These are phyloP conservation scores for Camptogramma bilineatum DNA, from an alignment of 2,888 invertebrate species.

Conservation along the genomic window DNA sequence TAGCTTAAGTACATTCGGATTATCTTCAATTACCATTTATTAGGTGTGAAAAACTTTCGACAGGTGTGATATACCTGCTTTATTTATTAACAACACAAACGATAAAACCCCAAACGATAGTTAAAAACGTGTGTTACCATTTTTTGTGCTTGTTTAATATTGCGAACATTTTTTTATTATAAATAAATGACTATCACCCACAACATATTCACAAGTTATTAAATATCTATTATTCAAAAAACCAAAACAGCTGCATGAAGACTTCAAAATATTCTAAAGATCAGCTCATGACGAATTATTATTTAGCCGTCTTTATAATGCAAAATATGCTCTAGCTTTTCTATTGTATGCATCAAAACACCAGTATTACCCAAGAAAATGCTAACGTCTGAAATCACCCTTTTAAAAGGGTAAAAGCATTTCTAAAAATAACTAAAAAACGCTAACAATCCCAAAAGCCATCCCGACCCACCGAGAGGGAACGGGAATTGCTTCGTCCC, in stretches of 20 bases:
- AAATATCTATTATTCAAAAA: not conserved
- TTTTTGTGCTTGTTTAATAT: too few relatives aligned
- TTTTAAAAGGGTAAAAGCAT: slow-evolving; percentile 38
- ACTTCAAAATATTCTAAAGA: not conserved
- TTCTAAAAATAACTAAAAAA: slow-evolving; percentile 40
- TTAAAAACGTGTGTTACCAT: too few relatives aligned
- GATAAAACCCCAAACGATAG: not conserved
- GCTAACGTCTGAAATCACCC: slow-evolving; percentile 31
- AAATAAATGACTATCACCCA: too few relatives aligned
- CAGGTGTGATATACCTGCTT: not conserved
- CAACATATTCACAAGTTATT: not conserved
- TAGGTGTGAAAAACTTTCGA: not conserved
- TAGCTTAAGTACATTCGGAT: slow-evolving; percentile 8
- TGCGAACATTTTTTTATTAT: too few relatives aligned
- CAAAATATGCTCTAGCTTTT: slow-evolving; percentile 1
- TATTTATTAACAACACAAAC: not conserved
- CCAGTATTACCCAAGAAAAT: slow-evolving; percentile 25
- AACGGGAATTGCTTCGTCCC: slow-evolving; percentile 44
- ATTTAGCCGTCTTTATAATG: not conserved
- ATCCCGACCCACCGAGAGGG: slow-evolving; percentile 37
- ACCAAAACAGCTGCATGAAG: not conserved
- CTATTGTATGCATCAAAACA: slow-evolving; percentile 18
- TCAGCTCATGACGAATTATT: not conserved
- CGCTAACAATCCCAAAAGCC: slow-evolving; percentile 35
- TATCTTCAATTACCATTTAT: slow-evolving; percentile 2